Evolutionary conservation across 2,113 vertebrate genomes (phyloP), one percentile per base, ranked within the genome.

Genomic region (Rhea americana): DNA sequence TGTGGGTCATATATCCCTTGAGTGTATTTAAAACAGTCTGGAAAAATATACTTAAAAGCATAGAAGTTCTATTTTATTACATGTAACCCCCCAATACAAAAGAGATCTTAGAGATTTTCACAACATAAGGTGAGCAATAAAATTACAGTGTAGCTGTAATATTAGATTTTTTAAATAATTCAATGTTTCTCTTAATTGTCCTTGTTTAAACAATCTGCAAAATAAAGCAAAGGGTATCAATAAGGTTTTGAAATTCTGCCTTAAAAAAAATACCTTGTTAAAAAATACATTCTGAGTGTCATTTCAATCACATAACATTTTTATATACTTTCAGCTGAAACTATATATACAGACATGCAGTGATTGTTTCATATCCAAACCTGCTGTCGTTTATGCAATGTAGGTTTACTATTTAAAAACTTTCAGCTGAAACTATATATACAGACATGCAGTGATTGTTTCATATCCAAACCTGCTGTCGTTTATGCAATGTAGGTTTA

Each of bases 21-120:
- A 83, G 74, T 59, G 41, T 63, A 76, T 35, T 72, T 83, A 67
- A 13, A 84, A 74, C 45, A 85, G 30, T 39, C 35, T 97, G 35
- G 55, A 95, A 96, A 96, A 89, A 77, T 32, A 87, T 65, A 90
- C 74, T 77, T 84, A 84, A 21, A 94, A 85, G 74, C 78, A 93
- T 35, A 90, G 96, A 96, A 93, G 26, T 3, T 72, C 21, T 84
- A 8, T 76, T 97, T 97, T 97, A 97, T 97, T 96, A 95, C 28
- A 79, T 55, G 63, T 84, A 94, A 96, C 92, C 74, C 66, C 51
- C 91, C 71, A 96, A 96, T 82, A 95, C 77, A 87, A 87, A 35
- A 96, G 96, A 96, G 51, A 56, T 51, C 25, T 93, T 84, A 96
- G 75, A 97, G 50, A 82, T 92, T 97, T 97, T 91, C 85, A 91